Conservation (phyloP, 2,797 vertebrate genomes). For the Amblyraja radiata region DNA sequence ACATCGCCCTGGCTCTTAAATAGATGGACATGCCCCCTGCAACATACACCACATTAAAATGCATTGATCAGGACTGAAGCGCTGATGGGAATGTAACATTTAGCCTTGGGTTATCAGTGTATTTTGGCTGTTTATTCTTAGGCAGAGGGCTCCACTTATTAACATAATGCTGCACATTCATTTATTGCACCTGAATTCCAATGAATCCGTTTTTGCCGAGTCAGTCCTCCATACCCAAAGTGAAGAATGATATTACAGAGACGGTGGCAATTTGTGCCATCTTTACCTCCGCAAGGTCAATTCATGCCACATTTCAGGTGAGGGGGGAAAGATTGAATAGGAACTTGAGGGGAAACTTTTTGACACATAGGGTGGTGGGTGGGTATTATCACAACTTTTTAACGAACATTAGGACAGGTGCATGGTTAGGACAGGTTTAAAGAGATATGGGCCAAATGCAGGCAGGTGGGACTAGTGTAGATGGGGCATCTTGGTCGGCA, state of each 20-base stretch:
- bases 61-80: background rate
- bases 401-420: too few relatives aligned
- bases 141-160: background rate
- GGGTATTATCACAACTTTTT: too few relatives aligned
- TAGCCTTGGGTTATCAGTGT: background rate
- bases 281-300: background rate
- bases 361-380: too few relatives aligned
- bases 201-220: background rate
- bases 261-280: too few relatives aligned
- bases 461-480: too few relatives aligned
- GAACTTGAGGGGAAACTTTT: too few relatives aligned
- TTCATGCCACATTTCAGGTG: background rate
- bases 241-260: background rate
- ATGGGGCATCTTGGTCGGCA: too few relatives aligned
- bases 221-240: background rate
- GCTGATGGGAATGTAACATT: background rate
- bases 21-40: background rate
- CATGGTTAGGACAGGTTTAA: too few relatives aligned
- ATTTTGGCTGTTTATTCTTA: background rate
- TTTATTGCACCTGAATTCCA: background rate
- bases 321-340: too few relatives aligned
- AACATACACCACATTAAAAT: background rate
- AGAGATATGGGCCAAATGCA: too few relatives aligned
- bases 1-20: background rate
- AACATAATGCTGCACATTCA: background rate